A percentile compares a stretch with the other conserved stretches of the same genome.
phyloP scores from a whole-genome alignment of 2,888 invertebrate genomes.

The Agrochola macilenta region DNA sequence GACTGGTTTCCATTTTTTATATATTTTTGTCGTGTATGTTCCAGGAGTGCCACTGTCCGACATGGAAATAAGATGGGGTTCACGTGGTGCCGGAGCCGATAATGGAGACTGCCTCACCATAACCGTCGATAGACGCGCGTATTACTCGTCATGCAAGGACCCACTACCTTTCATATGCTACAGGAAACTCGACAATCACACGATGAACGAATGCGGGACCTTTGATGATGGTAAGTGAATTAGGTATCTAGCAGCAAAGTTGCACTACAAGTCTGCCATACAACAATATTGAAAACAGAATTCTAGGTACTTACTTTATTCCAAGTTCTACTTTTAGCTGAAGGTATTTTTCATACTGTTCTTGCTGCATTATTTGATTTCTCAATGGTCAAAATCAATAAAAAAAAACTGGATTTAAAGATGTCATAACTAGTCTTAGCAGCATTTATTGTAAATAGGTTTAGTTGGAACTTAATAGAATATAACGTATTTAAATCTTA shows the following conservation, averaged over 20 bases:
- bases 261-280: background rate
- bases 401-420: too few relatives aligned
- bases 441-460: too few relatives aligned
- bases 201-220: conserved; percentile 36
- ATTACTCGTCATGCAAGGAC: conserved; percentile 15
- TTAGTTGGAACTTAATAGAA: too few relatives aligned
- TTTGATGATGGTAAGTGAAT: conserved; percentile 26
- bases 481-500: too few relatives aligned
- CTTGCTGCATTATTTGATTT: too few relatives aligned
- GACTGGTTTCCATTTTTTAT: background rate
- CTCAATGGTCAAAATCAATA: too few relatives aligned
- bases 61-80: conserved; percentile 15
- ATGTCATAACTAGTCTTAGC: too few relatives aligned
- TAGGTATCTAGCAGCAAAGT: background rate
- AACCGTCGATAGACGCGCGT: background rate
- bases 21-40: background rate
- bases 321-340: too few relatives aligned
- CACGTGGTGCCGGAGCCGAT: too few relatives aligned
- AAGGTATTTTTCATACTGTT: too few relatives aligned
- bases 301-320: background rate
- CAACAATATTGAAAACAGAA: background rate
- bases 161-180: conserved; percentile 26
- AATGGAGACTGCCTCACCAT: conserved; percentile 26
- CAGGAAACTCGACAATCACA: conserved; percentile 26
- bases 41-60: conserved; percentile 38